Evolutionary conservation across 1,140 invertebrate genomes (phyloP), one percentile per base, ranked within the genome.

Genomic region (Drosophila azteca): DNA sequence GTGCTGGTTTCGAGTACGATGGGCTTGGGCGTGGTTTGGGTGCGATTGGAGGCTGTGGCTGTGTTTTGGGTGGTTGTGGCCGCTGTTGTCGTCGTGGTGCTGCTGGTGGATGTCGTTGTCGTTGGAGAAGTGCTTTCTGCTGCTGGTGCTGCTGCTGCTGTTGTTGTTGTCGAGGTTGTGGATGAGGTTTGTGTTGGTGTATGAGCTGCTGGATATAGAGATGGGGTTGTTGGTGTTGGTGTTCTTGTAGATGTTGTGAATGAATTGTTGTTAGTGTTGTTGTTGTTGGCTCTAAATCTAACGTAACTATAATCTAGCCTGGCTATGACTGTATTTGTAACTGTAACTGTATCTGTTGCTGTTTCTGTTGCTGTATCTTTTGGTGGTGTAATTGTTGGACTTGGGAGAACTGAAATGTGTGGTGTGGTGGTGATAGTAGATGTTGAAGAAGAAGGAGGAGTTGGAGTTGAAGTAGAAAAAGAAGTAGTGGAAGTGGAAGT

Each of bases 151-250:
- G 45, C 20, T 48, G 35, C 39, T 13, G 39, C 31, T 11, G 61
- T 35, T 8, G 65, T 65, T 54, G 75, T 64, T 43, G 65, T 52
- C 41, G 77, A 35, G 31, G 57, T 65, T 57, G 76, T 67, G 79
- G 76, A 46, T 70, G 70, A 70, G 71, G 50, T 45, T 79, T 68
- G 58, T 73, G 77, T 52, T 75, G 89, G 72, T 72, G 72, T 80
- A 68, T 88, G 76, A 88, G 76, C 83, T 88, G 83, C 79, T 88
- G 83, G 76, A 88, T 83, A 88, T 83, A 88, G 72, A 88, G 77
- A 88, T 88, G 83, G 64, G 66, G 43, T 74, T 74, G 53, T 57
- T 75, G 41, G 9, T 39, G 39, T 81, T 50, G 52, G 77, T 79
- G 82, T 88, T 88, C 63, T 77, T 79, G 70, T 69, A 62, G 77